Evolutionary conservation across 1,140 invertebrate species (phyloP), one percentile per base, ranked within the genome.

Genomic region (Papilio machaon): DNA sequence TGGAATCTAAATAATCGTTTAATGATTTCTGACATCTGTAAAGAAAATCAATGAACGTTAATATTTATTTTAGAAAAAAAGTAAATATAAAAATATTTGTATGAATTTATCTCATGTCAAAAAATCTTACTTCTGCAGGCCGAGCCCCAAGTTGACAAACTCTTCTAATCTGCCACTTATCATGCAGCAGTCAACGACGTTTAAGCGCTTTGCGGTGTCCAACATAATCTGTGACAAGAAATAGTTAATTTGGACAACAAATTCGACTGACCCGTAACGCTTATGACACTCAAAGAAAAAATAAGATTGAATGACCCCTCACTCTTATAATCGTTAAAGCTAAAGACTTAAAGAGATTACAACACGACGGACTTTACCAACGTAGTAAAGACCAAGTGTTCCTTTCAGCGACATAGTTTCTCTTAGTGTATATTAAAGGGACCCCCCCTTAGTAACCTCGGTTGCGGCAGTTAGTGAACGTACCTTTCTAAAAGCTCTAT

Each of bases 1-100:
- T 99, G 1, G 96, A 96, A 88, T 98, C 97, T 75, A 99, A 95
- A 92, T 99, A 99, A 87, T 98, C 97, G 85, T 97, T 98, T 64
- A 99, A 94, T 0, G 98, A 98, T 90, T 99, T 99, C 94, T 98
- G 98, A 94, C 98, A 99, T 85, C 92, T 94, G 76, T 79, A 80
- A 79, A 3, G 19, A 79, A 79, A 79, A 76, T 17, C 0, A 30
- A 60, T 10, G 17, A 58, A 19, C 1, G n/a, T n/a, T 58, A n/a
- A 58, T n/a, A 1, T 58, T 43, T 1, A 43, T 6, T 43, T 43
- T 43, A 43, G 38, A 43, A 43, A 58, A 6, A 54, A 17, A 54
- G 15, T 54, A 19, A 58, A 52, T 17, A 15, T 17, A 52, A 17
- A 43, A 43, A 43, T 4, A 15, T 17, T 52, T 52, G 47, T 15